Base-by-base conservation (phyloP, 2,113 vertebrate genomes). In the Leptobrachium leishanense region DNA sequence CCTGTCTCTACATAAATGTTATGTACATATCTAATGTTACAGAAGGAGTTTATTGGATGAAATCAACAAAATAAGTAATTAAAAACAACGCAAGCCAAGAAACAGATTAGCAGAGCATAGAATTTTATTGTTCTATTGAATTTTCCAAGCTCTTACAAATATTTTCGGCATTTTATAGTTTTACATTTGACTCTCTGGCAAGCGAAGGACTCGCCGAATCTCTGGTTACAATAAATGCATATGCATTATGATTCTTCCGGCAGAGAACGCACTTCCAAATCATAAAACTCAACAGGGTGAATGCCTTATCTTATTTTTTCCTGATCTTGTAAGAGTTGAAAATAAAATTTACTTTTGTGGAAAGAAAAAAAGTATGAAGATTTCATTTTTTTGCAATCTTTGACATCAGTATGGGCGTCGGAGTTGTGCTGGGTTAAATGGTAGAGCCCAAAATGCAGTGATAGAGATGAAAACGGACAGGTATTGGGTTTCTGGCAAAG, bases 31-130 rank as follows among this genome's bases (percentile, higher is more conserved):
- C n/a, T 76, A 62, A 65, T 54, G 66, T 63, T 79, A 71, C 55
- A 81, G 77, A 84, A 82, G 11, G 50, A 83, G 44, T 86, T 63
- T 89, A 87, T 86, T 88, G 85, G 87, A 74, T 2, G 11, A 13
- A 59, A 59, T 59, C 13, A 88, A 90, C 90, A 5, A 50, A 50
- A 50, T 50, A 50, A 50, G 46, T 50, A 85, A 55, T 69, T 85
- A 75, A 53, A 82, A 86, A 74, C 80, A 87, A 84, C 85, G 85
- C 83, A 67, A 87, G 85, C 87, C 84, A 91, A 89, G 86, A 88
- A 90, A 84, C 84, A 89, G 87, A 90, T 90, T 90, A 90, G 85
- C 85, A 83, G 88, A 90, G 85, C 85, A 88, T 88, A 88, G 84
- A 81, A 74, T 88, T 92, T 91, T 90, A 89, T 88, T 91, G 84